These are phyloP conservation scores for Hystrix cristata DNA, from an alignment of 2,113 vertebrate genomes.

Conservation along the genomic window DNA sequence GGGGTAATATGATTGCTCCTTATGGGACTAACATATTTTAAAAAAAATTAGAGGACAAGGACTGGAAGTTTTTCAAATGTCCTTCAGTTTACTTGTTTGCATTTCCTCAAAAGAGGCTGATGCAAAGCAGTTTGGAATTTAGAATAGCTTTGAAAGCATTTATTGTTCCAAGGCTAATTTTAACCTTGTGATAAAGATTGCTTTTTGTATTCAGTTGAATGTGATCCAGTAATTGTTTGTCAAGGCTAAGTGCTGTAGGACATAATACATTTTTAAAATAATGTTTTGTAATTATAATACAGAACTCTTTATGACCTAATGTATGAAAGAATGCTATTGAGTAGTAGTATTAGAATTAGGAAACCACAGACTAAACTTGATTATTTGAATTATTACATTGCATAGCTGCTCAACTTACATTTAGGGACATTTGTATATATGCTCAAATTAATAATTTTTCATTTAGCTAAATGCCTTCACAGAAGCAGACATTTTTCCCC, in stretches of 20 bases:
- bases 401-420: slow-evolving; percentile 45
- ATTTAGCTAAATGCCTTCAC: not conserved
- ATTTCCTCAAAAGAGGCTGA: slow-evolving; percentile 78
- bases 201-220: slow-evolving; percentile 87
- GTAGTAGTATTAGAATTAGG: slow-evolving; percentile 63
- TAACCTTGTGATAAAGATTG: slow-evolving; percentile 89
- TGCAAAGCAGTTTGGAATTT: slow-evolving; percentile 85
- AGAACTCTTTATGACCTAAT: slow-evolving; percentile 77
- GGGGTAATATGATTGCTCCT: slow-evolving; percentile 27
- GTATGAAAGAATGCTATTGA: slow-evolving; percentile 72
- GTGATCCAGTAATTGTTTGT: slow-evolving; percentile 88
- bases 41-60: slow-evolving; percentile 73
- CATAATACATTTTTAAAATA: slow-evolving; percentile 82
- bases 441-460: not conserved
- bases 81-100: slow-evolving; percentile 84
- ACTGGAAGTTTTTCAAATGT: slow-evolving; percentile 83
- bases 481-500: not conserved
- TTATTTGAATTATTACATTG: slow-evolving; percentile 67
- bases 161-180: slow-evolving; percentile 89
- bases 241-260: slow-evolving; percentile 88
- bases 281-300: slow-evolving; percentile 85
- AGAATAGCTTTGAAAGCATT: slow-evolving; percentile 86
- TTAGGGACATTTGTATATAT: not conserved
- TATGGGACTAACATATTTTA: slow-evolving; percentile 63
- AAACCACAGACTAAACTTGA: slow-evolving; percentile 60